These are phyloP conservation scores for Neopipo cinnamomea DNA, from an alignment of 2,113 vertebrate species.

Conservation along the genomic window DNA sequence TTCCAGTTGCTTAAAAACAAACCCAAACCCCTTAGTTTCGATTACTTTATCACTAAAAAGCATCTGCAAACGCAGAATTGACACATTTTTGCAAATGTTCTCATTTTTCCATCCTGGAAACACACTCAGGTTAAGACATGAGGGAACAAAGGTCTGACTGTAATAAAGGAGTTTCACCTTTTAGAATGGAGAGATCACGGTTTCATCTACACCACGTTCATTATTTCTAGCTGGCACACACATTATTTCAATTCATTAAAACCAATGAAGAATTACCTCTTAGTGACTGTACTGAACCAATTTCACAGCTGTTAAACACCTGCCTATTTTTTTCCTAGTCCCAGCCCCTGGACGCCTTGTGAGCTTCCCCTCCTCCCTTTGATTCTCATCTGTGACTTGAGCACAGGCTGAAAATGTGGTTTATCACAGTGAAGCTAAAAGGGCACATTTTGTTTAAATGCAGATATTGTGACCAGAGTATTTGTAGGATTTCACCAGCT, in stretches of 20 bases:
- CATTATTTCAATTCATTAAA: not conserved
- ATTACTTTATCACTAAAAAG: not conserved
- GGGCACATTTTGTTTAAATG: not conserved
- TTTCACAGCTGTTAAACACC: not conserved
- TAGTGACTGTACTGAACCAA: not conserved
- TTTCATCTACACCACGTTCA: accelerated
- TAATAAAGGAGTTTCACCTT: not conserved
- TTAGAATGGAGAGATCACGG: not conserved
- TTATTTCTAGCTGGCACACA: not conserved
- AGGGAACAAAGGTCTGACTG: not conserved
- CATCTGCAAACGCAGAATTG: not conserved
- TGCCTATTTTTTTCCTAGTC: not conserved
- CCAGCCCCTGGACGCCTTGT: not conserved
- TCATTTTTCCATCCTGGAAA: not conserved
- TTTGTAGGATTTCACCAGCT: not conserved
- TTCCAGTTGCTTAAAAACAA: not conserved
- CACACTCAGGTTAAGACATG: not conserved
- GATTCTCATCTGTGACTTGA: not conserved
- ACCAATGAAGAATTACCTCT: not conserved
- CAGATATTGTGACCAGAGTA: not conserved
- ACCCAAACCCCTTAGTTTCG: not conserved
- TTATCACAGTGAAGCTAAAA: not conserved
- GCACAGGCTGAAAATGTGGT: not conserved
- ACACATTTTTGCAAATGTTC: not conserved
- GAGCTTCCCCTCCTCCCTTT: not conserved